These are phyloP conservation scores for Physocephala rufipes DNA, from an alignment of 2,888 invertebrate genomes.

Conservation along the genomic window DNA sequence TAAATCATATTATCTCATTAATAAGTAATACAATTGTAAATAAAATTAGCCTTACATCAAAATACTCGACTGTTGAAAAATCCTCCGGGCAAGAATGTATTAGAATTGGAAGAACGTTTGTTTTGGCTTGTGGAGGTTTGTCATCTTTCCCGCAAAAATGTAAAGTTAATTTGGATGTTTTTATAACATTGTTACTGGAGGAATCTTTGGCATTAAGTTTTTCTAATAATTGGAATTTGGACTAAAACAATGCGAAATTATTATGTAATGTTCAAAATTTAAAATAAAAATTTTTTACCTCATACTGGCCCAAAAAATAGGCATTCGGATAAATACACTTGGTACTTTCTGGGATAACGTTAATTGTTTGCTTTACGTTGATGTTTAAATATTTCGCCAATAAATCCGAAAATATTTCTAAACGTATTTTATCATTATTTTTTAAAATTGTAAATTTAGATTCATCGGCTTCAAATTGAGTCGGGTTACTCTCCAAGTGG, in stretches of 20 bases:
- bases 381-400: conserved; percentile 73
- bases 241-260: conserved; percentile 65
- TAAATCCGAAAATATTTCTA: conserved; percentile 82
- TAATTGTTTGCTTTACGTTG: conserved; percentile 47
- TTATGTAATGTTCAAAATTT: not conserved
- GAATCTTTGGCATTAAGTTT: conserved; percentile 68
- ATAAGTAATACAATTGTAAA: conserved; percentile 32
- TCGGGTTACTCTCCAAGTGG: conserved; percentile 82
- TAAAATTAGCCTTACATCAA: conserved; percentile 71
- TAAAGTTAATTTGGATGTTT: conserved; percentile 71
- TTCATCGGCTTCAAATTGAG: conserved; percentile 73
- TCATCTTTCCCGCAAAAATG: conserved; percentile 78
- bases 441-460: conserved; percentile 69
- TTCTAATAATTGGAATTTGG: conserved; percentile 76
- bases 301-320: conserved; percentile 82
- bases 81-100: conserved; percentile 84
- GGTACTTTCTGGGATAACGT: conserved; percentile 58
- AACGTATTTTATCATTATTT: conserved; percentile 74
- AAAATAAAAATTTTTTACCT: conserved; percentile 70
- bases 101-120: conserved; percentile 75
- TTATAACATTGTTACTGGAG: conserved; percentile 67
- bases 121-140: conserved; percentile 69
- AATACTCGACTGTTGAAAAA: conserved; percentile 86
- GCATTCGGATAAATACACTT: conserved; percentile 70
- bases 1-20: too few species aligned